phyloP scores from a whole-genome alignment of 2,797 vertebrate genomes.

The Apogon talboti region DNA sequence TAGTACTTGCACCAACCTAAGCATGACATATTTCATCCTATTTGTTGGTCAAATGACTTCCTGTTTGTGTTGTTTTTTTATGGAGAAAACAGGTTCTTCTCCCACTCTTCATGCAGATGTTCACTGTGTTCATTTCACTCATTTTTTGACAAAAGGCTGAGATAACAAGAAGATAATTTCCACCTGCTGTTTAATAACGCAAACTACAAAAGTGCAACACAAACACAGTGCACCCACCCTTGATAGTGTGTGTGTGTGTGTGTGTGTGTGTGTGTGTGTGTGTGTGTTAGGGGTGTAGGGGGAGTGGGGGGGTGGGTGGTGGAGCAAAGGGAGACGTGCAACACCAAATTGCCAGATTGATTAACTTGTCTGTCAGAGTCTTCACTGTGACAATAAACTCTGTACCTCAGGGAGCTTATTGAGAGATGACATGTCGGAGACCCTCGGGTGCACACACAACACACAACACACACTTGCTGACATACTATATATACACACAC shows the following conservation, averaged over 20 bases:
- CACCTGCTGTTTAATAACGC: slow-evolving; percentile 66
- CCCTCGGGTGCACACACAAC: slow-evolving; percentile 29
- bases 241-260: neutral
- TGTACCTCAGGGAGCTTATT: slow-evolving; percentile 79
- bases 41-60: slow-evolving; percentile 2
- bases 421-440: slow-evolving; percentile 79
- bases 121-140: slow-evolving; percentile 21
- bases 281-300: neutral
- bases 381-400: slow-evolving; percentile 82
- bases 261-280: slow-evolving; percentile 8
- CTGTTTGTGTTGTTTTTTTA: neutral
- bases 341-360: slow-evolving; percentile 84
- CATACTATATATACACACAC: slow-evolving; percentile 31
- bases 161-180: slow-evolving; percentile 58
- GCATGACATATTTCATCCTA: neutral
- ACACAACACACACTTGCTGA: slow-evolving; percentile 28
- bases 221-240: slow-evolving; percentile 1
- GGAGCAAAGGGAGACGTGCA: slow-evolving; percentile 61
- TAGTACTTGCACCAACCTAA: too few relatives aligned
- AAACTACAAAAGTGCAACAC: slow-evolving; percentile 28
- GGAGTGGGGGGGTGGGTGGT: neutral
- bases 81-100: neutral
- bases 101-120: slow-evolving; percentile 25
- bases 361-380: slow-evolving; percentile 83
- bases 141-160: slow-evolving; percentile 33